Evolutionary conservation across 2,888 invertebrate genomes (phyloP), one percentile per base, ranked within the genome.

Genomic region (Maniola hyperantus): DNA sequence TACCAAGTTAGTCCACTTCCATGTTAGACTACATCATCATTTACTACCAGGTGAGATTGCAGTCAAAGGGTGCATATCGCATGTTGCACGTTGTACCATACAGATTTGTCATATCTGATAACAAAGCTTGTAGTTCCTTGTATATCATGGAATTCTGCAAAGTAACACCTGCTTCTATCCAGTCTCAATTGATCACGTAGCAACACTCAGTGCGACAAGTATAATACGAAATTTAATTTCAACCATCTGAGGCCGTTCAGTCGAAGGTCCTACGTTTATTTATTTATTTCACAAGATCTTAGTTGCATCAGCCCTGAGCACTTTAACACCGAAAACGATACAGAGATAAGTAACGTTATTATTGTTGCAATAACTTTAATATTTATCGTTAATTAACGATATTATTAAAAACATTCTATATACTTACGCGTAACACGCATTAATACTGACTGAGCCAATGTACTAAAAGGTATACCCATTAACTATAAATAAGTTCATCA

Each of bases 251-350:
- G 73, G 69, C 66, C 73, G 70, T 64, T 62, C 55, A 66, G 63
- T 69, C 68, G 71, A 71, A 76, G 73, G 73, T 73, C 72, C 67
- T 68, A 64, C 68, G 65, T 65, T 69, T 71, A 73, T 72, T 71
- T 71, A 64, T 74, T 72, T 66, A 69, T 72, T 75, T 71, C 74
- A 71, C 72, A 73, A 73, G 71, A 64, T 64, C 67, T 64, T 69
- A 73, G 71, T 75, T 74, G 72, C 73, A 73, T 72, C 73, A 75
- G 63, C 67, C 58, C 69, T 66, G 69, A 69, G 66, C 68, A 69
- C 70, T 71, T 70, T 51, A 68, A 50, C 70, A 63, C 66, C 65
- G 67, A 48, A 65, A 67, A 58, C 62, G 70, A 69, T 70, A 71
- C 62, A 48, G 58, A 63, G 65, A 63, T 58, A 60, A 55, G 62